A percentile compares a stretch with the other conserved stretches of the same genome.
These are phyloP conservation scores for Podilymbus podiceps DNA, from an alignment of 2,113 vertebrate species.

Conservation along the genomic window DNA sequence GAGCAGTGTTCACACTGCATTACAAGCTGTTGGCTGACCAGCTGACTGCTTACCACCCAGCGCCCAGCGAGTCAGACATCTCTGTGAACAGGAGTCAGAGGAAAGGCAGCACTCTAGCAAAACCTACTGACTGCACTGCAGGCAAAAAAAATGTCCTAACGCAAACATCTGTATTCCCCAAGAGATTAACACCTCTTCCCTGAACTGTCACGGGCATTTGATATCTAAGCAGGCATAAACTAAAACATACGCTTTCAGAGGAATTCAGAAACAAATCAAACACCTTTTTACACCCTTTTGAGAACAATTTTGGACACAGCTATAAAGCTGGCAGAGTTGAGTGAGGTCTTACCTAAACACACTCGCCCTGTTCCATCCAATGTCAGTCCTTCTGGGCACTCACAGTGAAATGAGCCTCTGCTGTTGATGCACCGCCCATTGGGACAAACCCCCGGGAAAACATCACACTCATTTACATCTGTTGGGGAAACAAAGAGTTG, in stretches of 20 bases:
- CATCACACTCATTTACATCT: slow-evolving; percentile 81
- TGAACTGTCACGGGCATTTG: background rate
- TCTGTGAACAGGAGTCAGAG: background rate
- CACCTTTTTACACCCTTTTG: background rate
- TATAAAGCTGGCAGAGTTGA: background rate
- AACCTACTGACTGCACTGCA: background rate
- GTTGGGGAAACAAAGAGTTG: background rate
- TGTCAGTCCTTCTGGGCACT: slow-evolving; percentile 75
- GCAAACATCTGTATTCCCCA: background rate
- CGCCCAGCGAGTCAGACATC: background rate
- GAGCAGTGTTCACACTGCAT: rapidly evolving
- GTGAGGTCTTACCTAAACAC: slow-evolving; percentile 72
- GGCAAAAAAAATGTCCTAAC: background rate
- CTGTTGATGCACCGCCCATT: slow-evolving; percentile 77
- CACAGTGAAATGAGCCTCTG: slow-evolving; percentile 78
- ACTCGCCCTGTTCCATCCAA: slow-evolving; percentile 74
- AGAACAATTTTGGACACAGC: background rate
- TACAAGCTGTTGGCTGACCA: background rate
- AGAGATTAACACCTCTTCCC: background rate
- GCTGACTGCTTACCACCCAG: background rate
- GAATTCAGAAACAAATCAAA: background rate
- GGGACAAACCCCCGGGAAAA: slow-evolving; percentile 79
- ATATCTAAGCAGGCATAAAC: background rate
- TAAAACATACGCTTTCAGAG: background rate
- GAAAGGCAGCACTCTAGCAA: background rate